Evolutionary conservation across 2,797 vertebrate genomes (phyloP), one percentile per base, ranked within the genome.

Genomic region (Petrocephalus sullivani): DNA sequence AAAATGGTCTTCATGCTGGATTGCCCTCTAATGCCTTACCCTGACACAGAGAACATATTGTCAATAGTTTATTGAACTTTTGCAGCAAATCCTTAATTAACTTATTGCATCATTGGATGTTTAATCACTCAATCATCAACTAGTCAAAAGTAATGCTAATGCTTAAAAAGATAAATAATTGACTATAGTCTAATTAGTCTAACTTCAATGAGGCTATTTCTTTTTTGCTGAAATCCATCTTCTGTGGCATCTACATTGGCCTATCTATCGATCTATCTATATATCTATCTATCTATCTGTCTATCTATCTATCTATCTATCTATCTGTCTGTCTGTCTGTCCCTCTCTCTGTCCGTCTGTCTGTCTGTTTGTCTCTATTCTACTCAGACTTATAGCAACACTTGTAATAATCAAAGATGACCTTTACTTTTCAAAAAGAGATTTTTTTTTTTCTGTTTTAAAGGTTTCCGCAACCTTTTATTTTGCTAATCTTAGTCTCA

Each of bases 61-160:
- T 89, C 87, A 89, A 88, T 53, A 81, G 64, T 85, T 53, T 85
- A 61, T 51, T 87, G 86, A 91, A 75, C 89, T 89, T 91, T 90
- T 49, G 1, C 54, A 64, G 51, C 85, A 85, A 90, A 87, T 64
- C 83, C 84, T 89, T 89, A 89, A 89, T 90, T 89, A 89, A 88
- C 87, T 88, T 89, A 87, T 89, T 81, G 56, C 86, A 81, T 84
- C 53, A n/a, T 85, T 57, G 46, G 37, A 85, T 78, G 51, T 87
- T 87, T 88, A 89, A 89, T 89, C 81, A 87, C 56, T 57, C 58
- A 58, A 8, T 88, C 85, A 37, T 49, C 81, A 82, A 64, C 56
- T 46, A 4, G 64, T 89, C 12, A 78, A 54, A 87, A 71, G 64
- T 49, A 87, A 85, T 89, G 51, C 83, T 87, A 53, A 37, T 71